Evolutionary conservation across 2,888 invertebrate genomes (phyloP).

Genomic region (Mesopsocus fuscifrons): DNA sequence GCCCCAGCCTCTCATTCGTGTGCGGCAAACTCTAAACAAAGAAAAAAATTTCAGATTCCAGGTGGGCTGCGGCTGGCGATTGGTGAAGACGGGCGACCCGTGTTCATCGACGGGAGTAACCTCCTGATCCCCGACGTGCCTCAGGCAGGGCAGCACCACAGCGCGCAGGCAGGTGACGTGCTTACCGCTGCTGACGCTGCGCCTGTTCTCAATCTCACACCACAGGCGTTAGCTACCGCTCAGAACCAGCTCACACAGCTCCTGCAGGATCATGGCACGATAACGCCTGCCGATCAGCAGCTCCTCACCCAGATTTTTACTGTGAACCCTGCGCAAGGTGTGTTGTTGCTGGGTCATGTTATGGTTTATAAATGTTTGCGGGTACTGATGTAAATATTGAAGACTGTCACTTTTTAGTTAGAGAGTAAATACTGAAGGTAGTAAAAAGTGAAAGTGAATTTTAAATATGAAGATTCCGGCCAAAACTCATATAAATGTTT

Average conservation of each 20-base stretch:
- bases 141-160: background rate
- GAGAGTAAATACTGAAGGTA: background rate
- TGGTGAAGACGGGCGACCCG: conserved; percentile 39
- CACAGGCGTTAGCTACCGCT: conserved; percentile 17
- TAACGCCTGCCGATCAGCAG: conserved; percentile 2
- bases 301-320: conserved; percentile 4
- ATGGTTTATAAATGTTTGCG: too few species aligned
- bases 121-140: conserved; percentile 1
- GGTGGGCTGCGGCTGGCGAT: conserved; percentile 44
- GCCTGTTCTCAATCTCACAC: background rate
- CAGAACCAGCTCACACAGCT: conserved; percentile 20
- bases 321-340: background rate
- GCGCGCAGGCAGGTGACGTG: background rate
- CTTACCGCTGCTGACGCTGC: background rate
- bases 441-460: too few species aligned
- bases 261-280: conserved; percentile 19
- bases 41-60: conserved; percentile 21
- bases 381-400: too few species aligned
- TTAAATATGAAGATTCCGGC: too few species aligned
- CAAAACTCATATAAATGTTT: too few species aligned
- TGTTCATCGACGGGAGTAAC: background rate
- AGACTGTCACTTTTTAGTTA: background rate
- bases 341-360: too few species aligned
- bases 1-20: too few species aligned
- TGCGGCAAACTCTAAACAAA: background rate